Percentiles rank a stretch among this genome's conserved stretches.
Conservation (phyloP, 2,888 invertebrate genomes). For the Mythimna loreyi region DNA sequence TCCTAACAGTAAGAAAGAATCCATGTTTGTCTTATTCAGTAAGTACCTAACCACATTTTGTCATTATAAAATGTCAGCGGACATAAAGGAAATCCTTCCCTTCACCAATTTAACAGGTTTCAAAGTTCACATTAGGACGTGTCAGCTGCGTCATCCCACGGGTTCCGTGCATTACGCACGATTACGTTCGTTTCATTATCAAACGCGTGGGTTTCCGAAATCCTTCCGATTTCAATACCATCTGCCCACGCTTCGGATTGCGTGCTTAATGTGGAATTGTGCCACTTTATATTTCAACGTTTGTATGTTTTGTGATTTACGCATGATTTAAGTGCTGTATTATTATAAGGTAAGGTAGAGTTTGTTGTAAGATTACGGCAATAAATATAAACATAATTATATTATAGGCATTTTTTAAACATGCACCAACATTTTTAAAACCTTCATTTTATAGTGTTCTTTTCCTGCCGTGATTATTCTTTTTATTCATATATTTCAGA, state of each 20-base stretch:
- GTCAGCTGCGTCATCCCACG: slow-evolving; percentile 9
- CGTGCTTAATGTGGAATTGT: neutral
- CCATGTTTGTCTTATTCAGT: neutral
- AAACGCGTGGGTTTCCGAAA: slow-evolving; percentile 1
- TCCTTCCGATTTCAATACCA: slow-evolving; percentile 2
- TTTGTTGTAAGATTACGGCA: too few species aligned
- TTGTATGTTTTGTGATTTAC: slow-evolving; percentile 1
- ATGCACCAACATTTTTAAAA: too few species aligned
- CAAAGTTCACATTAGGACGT: slow-evolving; percentile 19
- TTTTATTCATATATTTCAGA: too few species aligned
- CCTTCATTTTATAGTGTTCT: too few species aligned
- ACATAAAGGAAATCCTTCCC: neutral
- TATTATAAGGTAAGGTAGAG: too few species aligned
- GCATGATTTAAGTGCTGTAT: neutral
- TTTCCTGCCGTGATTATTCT: too few species aligned
- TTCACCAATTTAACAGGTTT: slow-evolving; percentile 21
- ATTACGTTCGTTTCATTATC: slow-evolving; percentile 23
- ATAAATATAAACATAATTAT: too few species aligned
- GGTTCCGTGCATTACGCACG: neutral
- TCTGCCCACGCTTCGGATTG: slow-evolving; percentile 2
- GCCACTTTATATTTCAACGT: neutral
- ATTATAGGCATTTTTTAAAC: too few species aligned
- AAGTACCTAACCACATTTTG: too few species aligned
- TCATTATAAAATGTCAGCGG: neutral
- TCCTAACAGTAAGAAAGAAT: neutral